Evolutionary conservation across 37 sponge, comb jelly and placozoan genomes (phyloP), one percentile per base, ranked within the genome.

Genomic region (Theonella swinhoei): DNA sequence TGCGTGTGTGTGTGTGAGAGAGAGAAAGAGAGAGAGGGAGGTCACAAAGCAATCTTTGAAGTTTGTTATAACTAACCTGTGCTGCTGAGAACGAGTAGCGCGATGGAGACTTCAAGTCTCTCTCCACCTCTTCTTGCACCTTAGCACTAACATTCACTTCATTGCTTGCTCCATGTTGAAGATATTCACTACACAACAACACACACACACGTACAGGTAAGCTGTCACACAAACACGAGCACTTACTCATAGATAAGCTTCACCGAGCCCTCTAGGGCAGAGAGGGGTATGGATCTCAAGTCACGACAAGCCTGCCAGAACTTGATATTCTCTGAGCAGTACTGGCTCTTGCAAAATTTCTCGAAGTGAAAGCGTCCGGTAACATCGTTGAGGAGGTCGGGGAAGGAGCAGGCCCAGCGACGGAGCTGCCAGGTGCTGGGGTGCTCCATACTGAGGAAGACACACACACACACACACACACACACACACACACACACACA

Each of bases 81-180:
- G 94, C 90, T 54, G 80, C n/a, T 24, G 83, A 61, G 72, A 93
- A 93, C 69, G 94, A 59, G 36, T 77, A 93, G 24, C 94, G 33
- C 2, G 79, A 77, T 4, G 90, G 87, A 23, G 66, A 29, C 64
- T 41, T 26, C 17, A 83, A 0, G 43, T 89, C 90, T 25, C 68
- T 58, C 78, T 79, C 75, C 33, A 82, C 80, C 33, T 79, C 70
- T 4, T 69, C 63, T 54, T 75, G 62, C 35, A 89, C 87, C 47
- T 73, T 64, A 0, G 94, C 94, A 86, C 94, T 89, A 20, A 93
- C 82, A 34, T 93, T 93, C 60, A 93, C 90, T 64, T 85, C 86
- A 85, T 87, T 88, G 32, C 25, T 23, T 0, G 90, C 74, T 43
- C 76, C 74, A 31, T 68, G 71, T 34, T 84, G 79, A 29, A 93